These are phyloP conservation scores for Cottus gobio DNA, from an alignment of 2,113 vertebrate genomes.

Conservation along the genomic window DNA sequence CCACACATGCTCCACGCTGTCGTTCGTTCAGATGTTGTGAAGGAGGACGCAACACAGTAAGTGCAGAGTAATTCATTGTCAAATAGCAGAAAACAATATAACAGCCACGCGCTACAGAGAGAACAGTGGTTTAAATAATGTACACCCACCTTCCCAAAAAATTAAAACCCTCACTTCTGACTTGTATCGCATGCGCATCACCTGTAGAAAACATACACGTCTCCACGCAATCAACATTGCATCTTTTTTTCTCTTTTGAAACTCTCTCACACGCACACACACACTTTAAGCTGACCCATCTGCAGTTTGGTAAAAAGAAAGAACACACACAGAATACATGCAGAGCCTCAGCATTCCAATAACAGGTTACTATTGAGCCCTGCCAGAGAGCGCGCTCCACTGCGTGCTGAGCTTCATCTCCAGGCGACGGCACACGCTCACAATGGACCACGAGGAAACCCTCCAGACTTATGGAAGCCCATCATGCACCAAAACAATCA, in stretches of 20 bases:
- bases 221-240: slow-evolving; percentile 2
- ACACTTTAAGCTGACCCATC: slow-evolving; percentile 28
- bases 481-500: background rate
- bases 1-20: background rate
- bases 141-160: slow-evolving; percentile 54
- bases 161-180: background rate
- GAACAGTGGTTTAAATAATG: slow-evolving; percentile 68
- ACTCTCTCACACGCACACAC: background rate
- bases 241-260: background rate
- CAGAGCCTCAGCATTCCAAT: slow-evolving; percentile 13
- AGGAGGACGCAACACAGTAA: slow-evolving; percentile 38
- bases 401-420: slow-evolving; percentile 39
- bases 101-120: slow-evolving; percentile 50
- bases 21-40: background rate
- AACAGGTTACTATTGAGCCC: background rate
- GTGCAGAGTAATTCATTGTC: slow-evolving; percentile 79
- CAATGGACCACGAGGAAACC: background rate
- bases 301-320: slow-evolving; percentile 23
- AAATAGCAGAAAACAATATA: slow-evolving; percentile 67
- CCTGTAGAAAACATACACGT: slow-evolving; percentile 24
- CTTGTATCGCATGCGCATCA: slow-evolving; percentile 6
- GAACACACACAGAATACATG: background rate
- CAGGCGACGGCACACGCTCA: background rate
- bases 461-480: slow-evolving; percentile 23
- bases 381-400: no score